Conservation (phyloP, 1,140 invertebrate genomes). For the Fragariocoptes setiger region DNA sequence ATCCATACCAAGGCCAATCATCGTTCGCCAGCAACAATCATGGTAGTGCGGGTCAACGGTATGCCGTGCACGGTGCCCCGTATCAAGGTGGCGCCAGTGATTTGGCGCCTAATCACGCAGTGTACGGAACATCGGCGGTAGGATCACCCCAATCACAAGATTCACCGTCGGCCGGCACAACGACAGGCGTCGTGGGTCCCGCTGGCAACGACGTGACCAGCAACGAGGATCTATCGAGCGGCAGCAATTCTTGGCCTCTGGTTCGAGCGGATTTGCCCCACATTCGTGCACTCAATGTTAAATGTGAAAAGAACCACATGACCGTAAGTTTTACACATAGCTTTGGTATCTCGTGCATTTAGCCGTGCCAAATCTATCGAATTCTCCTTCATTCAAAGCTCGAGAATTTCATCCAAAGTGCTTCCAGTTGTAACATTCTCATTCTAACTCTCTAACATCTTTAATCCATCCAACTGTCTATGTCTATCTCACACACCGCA, state of each 20-base stretch:
- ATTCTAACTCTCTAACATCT: no score
- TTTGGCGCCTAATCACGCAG: not conserved
- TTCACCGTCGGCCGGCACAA: not conserved
- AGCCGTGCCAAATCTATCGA: no score
- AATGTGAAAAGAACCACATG: slow-evolving; percentile 83
- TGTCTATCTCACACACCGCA: no score
- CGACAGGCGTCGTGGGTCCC: not conserved
- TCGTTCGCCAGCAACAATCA: not conserved
- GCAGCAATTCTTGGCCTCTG: no score
- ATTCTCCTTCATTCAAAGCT: no score
- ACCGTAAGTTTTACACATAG: slow-evolving; percentile 7
- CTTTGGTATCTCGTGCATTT: no score
- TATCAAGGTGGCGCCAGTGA: no score
- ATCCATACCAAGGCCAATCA: no score
- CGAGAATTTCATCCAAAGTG: no score
- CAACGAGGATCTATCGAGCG: slow-evolving; percentile 10
- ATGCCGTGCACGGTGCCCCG: not conserved
- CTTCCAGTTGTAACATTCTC: no score
- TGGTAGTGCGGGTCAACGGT: not conserved
- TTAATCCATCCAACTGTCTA: no score
- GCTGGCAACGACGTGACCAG: not conserved
- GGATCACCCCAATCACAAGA: not conserved
- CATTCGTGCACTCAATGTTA: slow-evolving; percentile 63
- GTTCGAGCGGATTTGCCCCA: slow-evolving; percentile 26
- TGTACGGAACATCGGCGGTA: not conserved